Evolutionary conservation across 53 echinoderm and acorn worm genomes (phyloP).

Genomic region (Hippasteria phrygiana): DNA sequence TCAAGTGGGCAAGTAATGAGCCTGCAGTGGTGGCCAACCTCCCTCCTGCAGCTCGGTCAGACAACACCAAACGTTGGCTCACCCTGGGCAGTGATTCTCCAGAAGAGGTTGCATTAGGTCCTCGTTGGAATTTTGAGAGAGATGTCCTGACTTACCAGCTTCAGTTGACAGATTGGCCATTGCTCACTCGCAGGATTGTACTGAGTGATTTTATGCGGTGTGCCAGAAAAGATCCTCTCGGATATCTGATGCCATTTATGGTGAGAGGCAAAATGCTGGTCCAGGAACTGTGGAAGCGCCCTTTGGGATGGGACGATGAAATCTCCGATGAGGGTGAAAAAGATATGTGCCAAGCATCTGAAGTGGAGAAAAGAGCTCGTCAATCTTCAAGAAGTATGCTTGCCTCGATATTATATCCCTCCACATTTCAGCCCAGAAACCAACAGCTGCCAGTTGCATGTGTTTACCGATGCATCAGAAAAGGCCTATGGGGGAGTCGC

Average conservation of each 20-base stretch:
- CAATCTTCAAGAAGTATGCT: background rate
- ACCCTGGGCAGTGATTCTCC: background rate
- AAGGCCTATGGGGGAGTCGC: conserved; percentile 43
- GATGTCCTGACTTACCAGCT: conserved; percentile 30
- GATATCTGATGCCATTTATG: conserved; percentile 49
- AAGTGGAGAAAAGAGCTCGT: conserved; percentile 4
- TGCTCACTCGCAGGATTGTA: background rate
- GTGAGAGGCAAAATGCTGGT: conserved; percentile 54
- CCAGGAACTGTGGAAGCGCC: conserved; percentile 12
- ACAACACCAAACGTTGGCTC: background rate
- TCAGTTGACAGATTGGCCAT: conserved; percentile 11
- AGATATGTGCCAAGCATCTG: background rate
- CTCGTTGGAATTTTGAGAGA: conserved; percentile 21
- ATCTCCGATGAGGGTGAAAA: conserved; percentile 7
- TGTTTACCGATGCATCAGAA: conserved; percentile 32
- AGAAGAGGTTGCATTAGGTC: conserved; percentile 39
- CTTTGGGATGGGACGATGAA: background rate
- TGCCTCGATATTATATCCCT: conserved; percentile 7
- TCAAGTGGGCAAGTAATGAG: conserved; percentile 52
- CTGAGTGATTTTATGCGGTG: conserved; percentile 41
- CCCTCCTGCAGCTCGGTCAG: background rate
- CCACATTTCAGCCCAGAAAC: background rate
- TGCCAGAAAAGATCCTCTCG: conserved; percentile 53
- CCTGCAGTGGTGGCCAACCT: conserved; percentile 4
- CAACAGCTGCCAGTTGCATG: background rate